Percentiles rank a stretch among this genome's conserved stretches.
Conservation (phyloP, 2,888 invertebrate genomes). For the Andrena praecox region DNA sequence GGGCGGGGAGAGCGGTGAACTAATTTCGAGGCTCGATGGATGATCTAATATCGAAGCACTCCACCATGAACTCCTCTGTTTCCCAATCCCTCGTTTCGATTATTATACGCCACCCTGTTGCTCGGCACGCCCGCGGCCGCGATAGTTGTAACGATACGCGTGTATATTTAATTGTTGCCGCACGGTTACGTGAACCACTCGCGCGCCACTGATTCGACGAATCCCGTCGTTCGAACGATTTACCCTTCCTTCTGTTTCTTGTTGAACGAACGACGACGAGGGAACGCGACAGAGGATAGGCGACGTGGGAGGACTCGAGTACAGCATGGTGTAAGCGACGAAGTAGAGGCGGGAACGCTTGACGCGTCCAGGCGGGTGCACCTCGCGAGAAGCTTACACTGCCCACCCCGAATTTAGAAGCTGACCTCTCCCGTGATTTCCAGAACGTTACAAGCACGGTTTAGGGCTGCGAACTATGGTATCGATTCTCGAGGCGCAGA, state of each 20-base stretch:
- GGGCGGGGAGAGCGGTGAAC: not conserved
- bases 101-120: no score
- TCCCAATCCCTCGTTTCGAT: no score
- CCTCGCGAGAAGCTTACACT: conserved; percentile 79
- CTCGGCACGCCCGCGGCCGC: not conserved
- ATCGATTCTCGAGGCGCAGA: no score
- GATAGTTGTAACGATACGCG: conserved; percentile 17
- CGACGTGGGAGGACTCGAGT: conserved; percentile 23
- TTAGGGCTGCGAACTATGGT: conserved; percentile 2
- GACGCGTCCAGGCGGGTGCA: conserved; percentile 64
- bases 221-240: conserved; percentile 14
- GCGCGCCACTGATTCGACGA: conserved; percentile 41
- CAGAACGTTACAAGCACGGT: conserved; percentile 44
- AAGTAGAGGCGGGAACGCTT: conserved; percentile 40
- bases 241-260: not conserved
- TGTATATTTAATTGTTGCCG: conserved; percentile 18
- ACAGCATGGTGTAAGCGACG: conserved; percentile 61
- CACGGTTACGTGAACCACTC: not conserved
- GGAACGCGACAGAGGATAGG: not conserved
- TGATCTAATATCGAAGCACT: no score
- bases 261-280: not conserved
- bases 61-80: no score
- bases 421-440: conserved; percentile 67
- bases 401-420: conserved; percentile 78
- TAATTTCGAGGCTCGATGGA: no score